phyloP scores from a whole-genome alignment of 2,797 vertebrate species.

The Platalea minor region DNA sequence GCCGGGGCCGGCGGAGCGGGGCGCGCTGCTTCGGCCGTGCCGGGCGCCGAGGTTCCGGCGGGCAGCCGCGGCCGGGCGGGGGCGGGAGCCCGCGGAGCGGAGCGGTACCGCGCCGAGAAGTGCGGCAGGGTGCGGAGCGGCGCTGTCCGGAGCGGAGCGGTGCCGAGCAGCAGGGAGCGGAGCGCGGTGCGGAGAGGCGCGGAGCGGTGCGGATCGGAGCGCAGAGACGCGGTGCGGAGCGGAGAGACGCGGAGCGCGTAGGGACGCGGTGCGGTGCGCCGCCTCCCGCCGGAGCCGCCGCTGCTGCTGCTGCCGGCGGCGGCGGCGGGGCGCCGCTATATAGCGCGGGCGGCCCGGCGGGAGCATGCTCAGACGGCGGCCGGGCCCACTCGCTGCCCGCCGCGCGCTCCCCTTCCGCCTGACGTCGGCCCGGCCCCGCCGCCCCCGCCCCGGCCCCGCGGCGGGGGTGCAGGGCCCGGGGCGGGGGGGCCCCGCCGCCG shows the following conservation, averaged over 20 bases:
- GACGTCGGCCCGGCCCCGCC: neutral
- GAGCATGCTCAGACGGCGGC: constrained; percentile 71
- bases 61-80: neutral
- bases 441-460: neutral
- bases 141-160: too few species aligned
- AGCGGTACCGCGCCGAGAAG: neutral
- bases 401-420: constrained; percentile 31
- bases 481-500: too few species aligned
- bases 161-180: too few species aligned
- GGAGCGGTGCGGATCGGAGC: too few species aligned
- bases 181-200: too few species aligned
- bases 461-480: neutral
- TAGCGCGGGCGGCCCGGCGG: constrained; percentile 64
- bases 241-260: too few species aligned
- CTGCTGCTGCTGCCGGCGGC: neutral
- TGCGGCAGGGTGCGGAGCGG: neutral
- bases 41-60: neutral
- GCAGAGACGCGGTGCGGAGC: too few species aligned
- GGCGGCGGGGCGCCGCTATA: constrained; percentile 27
- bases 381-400: constrained; percentile 67
- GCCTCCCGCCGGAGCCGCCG: too few species aligned
- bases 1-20: constrained; percentile 1
- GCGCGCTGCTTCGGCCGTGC: constrained; percentile 15
- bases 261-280: too few species aligned
- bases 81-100: neutral